Percentiles rank a stretch among this genome's conserved stretches.
phyloP scores from a whole-genome alignment of 2,797 vertebrate species.

The Alosa sapidissima region DNA sequence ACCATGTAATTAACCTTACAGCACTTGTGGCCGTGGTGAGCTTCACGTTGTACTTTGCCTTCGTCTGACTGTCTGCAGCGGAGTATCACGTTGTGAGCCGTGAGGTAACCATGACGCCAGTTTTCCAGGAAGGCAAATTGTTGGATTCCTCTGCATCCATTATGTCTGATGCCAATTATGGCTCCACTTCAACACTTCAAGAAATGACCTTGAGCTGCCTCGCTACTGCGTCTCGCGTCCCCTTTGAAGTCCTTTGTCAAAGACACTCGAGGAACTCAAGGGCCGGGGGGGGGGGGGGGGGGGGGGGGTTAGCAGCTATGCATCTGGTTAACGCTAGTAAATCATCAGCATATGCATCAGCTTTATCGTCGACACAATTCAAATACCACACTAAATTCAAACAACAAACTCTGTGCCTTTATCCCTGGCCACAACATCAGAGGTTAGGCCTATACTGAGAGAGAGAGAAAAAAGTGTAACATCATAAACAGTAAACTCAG shows the following conservation, averaged over 20 bases:
- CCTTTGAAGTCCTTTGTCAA: slow-evolving; percentile 21
- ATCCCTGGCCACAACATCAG: background rate
- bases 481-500: background rate
- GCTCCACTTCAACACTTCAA: slow-evolving; percentile 38
- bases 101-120: background rate
- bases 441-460: background rate
- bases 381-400: background rate
- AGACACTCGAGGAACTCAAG: slow-evolving; percentile 9
- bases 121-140: slow-evolving; percentile 17
- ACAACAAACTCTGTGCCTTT: background rate
- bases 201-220: slow-evolving; percentile 43
- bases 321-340: background rate
- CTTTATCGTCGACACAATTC: background rate
- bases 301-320: background rate
- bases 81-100: background rate
- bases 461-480: background rate
- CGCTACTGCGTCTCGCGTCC: slow-evolving; percentile 26
- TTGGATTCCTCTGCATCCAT: slow-evolving; percentile 8
- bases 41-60: background rate
- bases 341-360: background rate
- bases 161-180: slow-evolving; percentile 34
- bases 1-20: background rate
- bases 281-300: background rate
- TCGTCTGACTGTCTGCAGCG: background rate
- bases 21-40: background rate